A percentile compares a stretch with the other conserved stretches of the same genome.
These are phyloP conservation scores for Triplophysa rosa DNA, from an alignment of 2,113 vertebrate genomes.

Conservation along the genomic window DNA sequence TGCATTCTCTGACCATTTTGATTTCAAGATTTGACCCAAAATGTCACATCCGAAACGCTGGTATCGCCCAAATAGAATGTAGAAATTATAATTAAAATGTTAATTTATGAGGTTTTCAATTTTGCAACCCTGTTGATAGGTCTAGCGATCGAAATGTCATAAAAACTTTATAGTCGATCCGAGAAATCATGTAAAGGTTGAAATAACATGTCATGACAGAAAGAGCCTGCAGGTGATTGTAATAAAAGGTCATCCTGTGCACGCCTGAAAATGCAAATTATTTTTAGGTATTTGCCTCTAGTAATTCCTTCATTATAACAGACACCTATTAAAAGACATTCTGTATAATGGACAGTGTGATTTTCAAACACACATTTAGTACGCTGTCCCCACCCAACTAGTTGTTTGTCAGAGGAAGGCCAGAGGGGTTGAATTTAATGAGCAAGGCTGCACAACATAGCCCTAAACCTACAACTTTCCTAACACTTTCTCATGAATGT, in stretches of 20 bases:
- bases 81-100: too few species aligned
- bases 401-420: constrained; percentile 42
- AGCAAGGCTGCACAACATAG: constrained; percentile 26
- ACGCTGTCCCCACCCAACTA: constrained; percentile 17
- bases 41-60: too few species aligned
- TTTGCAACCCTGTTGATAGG: too few species aligned
- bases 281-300: constrained; percentile 37
- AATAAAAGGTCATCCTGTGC: constrained; percentile 37
- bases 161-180: constrained; percentile 5
- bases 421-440: constrained; percentile 45
- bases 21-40: too few species aligned
- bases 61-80: too few species aligned
- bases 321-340: constrained; percentile 19
- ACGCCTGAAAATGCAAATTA: constrained; percentile 13
- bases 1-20: too few species aligned
- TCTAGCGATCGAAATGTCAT: not conserved
- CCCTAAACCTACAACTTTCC: constrained; percentile 20
- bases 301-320: constrained; percentile 28
- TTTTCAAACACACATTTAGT: constrained; percentile 22
- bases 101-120: too few species aligned
- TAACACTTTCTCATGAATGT: constrained; percentile 22
- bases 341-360: not conserved
- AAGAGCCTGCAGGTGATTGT: constrained; percentile 51
- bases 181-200: constrained; percentile 47
- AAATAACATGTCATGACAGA: constrained; percentile 54